Percentiles rank a stretch among this genome's conserved stretches.
These are phyloP conservation scores for Paralvinella palmiformis DNA, from an alignment of 1,140 invertebrate genomes.

Conservation along the genomic window DNA sequence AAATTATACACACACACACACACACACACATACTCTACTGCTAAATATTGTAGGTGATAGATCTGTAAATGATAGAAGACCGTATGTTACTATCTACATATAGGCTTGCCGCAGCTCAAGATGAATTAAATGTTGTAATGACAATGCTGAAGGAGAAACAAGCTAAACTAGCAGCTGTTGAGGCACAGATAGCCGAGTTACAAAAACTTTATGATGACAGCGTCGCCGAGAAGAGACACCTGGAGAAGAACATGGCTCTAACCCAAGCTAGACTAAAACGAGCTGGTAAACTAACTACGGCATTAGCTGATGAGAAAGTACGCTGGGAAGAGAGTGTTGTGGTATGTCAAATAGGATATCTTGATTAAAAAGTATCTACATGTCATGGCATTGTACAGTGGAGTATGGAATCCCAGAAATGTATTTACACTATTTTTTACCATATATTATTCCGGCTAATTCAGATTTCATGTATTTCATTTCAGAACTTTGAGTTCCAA, in stretches of 20 bases:
- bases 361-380: not conserved
- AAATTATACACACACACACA: conserved; percentile 3
- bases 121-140: conserved; percentile 48
- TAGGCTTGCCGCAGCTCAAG: conserved; percentile 58
- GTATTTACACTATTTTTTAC: not conserved
- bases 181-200: conserved; percentile 49
- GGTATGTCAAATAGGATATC: too few relatives aligned
- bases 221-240: conserved; percentile 56
- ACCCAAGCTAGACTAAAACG: conserved; percentile 69
- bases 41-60: too few relatives aligned
- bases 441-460: not conserved
- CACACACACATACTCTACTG: too few relatives aligned
- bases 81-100: too few relatives aligned
- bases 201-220: conserved; percentile 52
- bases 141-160: conserved; percentile 46
- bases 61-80: too few relatives aligned
- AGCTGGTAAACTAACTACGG: conserved; percentile 74
- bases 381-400: not conserved
- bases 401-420: not conserved
- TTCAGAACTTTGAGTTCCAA: conserved; percentile 39
- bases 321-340: conserved; percentile 71
- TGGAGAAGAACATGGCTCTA: conserved; percentile 64
- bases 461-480: conserved; percentile 9
- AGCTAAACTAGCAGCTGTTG: conserved; percentile 45
- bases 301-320: conserved; percentile 74